Base-by-base conservation (phyloP, 2,888 invertebrate genomes). In the Spilarctia lutea region DNA sequence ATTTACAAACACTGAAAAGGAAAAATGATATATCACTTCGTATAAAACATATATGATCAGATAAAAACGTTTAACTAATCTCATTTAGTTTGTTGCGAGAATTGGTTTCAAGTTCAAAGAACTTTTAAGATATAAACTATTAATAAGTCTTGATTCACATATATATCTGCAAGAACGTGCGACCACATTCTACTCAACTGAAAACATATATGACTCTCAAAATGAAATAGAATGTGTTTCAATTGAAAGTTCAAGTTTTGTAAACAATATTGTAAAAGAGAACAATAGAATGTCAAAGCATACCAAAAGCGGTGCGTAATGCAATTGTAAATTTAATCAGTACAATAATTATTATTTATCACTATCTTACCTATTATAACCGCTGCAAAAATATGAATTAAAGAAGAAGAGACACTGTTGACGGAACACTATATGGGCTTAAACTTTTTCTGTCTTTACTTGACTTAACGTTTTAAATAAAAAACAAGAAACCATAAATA, bases 281-380 rank as follows among this genome's bases (percentile, higher is more conserved):
- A 70, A 71, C 60, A 71, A 71, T 71, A 60, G 60, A 63, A 60
- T 63, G 4, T 27, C 16, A 30, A 63, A 30, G 42, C 70, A 63
- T 63, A 35, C 35, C 35, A 33, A 48, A 69, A 35, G 52, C 16
- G 3, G 8, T 52, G 35, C n/a, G 35, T 69, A 69, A 56, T 69
- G 7, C 35, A n/a, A 69, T 35, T 56, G 68, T 33, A 24, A 68
- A 48, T 48, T 7, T 20, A 3, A 56, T 11, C 56, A n/a, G 56
- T 56, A 56, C 11, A 56, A 56, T 56, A 56, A 48, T 20, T 24
- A 48, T 48, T 18, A 24, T 52, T 52, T 8, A 52, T 52, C 24
- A 10, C 7, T n/a, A n/a, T 56, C 56, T 56, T 56, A 56, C 56
- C n/a, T 11, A 56, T 56, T n/a, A 52, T 56, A 24, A n/a, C n/a